Percentiles rank a stretch among this genome's conserved stretches.
Conservation (phyloP, 2,888 invertebrate genomes). For the Lordiphosa fenestrarum region DNA sequence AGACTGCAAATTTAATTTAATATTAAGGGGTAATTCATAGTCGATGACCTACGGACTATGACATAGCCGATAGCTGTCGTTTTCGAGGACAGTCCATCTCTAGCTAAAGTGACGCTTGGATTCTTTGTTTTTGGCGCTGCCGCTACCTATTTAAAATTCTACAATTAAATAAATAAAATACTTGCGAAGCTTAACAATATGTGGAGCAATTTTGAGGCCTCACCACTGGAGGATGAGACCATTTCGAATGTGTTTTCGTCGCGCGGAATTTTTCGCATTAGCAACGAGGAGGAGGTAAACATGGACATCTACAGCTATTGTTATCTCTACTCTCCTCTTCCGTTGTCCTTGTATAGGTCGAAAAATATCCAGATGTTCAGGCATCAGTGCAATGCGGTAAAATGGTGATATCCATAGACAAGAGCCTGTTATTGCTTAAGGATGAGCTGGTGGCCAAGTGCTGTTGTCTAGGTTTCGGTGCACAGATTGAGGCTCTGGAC, state of each 20-base stretch:
- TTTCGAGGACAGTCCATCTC: not conserved
- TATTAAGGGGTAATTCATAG: no score
- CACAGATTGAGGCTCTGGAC: conserved; percentile 73
- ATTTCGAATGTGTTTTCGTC: conserved; percentile 78
- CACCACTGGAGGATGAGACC: conserved; percentile 77
- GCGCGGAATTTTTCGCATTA: conserved; percentile 77
- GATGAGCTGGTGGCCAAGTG: conserved; percentile 78
- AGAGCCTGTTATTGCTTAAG: conserved; percentile 75
- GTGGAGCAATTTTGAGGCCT: conserved; percentile 79
- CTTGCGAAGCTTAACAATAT: conserved; percentile 41
- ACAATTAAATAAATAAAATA: conserved; percentile 20
- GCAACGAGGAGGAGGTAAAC: conserved; percentile 71
- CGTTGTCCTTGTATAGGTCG: conserved; percentile 54
- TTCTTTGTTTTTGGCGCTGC: conserved; percentile 36
- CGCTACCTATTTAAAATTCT: conserved; percentile 39
- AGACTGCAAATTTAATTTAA: no score
- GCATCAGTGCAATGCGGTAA: conserved; percentile 76
- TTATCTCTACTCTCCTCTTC: not conserved
- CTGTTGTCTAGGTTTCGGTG: conserved; percentile 72
- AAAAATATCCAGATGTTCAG: conserved; percentile 69
- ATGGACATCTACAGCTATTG: not conserved
- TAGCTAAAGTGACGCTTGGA: conserved; percentile 41
- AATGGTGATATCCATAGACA: conserved; percentile 78
- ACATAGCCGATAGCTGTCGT: not conserved
- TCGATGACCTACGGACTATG: no score